These are phyloP conservation scores for Sceliomorpha sp. DNA, from an alignment of 2,888 invertebrate species.

Conservation along the genomic window DNA sequence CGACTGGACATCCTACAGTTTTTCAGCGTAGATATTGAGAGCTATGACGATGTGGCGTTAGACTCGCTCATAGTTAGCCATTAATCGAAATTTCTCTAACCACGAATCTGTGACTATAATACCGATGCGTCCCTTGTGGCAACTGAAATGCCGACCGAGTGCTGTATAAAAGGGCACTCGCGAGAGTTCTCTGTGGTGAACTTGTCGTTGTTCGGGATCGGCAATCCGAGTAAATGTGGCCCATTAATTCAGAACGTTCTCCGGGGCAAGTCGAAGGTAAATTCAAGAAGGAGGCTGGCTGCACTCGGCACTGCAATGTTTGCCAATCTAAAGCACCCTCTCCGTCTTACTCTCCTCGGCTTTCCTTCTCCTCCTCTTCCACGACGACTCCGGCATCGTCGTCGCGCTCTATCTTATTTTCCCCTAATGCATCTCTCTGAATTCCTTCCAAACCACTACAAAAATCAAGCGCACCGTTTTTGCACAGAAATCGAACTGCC, in stretches of 20 bases:
- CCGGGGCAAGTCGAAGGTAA: constrained; percentile 47
- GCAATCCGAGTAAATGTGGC: constrained; percentile 65
- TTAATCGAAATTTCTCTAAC: constrained; percentile 38
- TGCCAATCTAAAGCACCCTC: constrained; percentile 47
- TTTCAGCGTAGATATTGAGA: constrained; percentile 38
- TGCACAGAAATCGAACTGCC: constrained; percentile 10
- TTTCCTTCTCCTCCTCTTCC: constrained; percentile 14
- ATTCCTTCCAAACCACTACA: not conserved
- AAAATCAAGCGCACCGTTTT: constrained; percentile 14
- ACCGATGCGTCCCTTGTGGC: constrained; percentile 52
- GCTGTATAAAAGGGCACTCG: constrained; percentile 51
- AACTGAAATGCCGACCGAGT: constrained; percentile 58
- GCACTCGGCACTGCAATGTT: constrained; percentile 45
- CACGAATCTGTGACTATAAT: constrained; percentile 49
- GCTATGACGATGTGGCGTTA: constrained; percentile 25
- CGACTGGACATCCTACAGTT: no score
- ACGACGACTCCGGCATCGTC: constrained; percentile 10
- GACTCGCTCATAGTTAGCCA: constrained; percentile 25
- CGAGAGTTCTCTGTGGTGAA: constrained; percentile 43
- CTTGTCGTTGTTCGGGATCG: constrained; percentile 54
- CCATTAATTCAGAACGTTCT: constrained; percentile 66
- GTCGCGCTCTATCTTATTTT: constrained; percentile 18
- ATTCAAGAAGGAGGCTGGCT: constrained; percentile 43
- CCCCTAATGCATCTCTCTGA: constrained; percentile 4
- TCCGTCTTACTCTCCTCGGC: constrained; percentile 15